These are phyloP conservation scores for Siphonodentalium dalli DNA, from an alignment of 2,888 invertebrate genomes.

Conservation along the genomic window DNA sequence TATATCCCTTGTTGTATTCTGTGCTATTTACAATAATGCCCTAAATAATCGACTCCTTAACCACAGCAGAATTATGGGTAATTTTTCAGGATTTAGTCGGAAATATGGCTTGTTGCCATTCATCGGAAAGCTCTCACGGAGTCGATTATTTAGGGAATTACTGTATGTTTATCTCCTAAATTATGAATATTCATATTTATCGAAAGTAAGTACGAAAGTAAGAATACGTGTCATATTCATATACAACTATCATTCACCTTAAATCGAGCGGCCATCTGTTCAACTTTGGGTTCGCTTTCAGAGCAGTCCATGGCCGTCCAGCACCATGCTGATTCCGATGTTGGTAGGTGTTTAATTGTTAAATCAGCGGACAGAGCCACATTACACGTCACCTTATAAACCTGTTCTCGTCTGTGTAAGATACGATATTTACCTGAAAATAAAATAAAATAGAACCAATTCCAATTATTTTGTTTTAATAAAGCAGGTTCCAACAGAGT, in stretches of 20 bases:
- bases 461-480: background rate
- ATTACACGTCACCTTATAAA: slow-evolving; percentile 83
- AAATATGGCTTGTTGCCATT: no score
- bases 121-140: no score
- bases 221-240: no score
- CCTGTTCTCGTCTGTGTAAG: slow-evolving; percentile 60
- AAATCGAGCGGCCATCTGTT: slow-evolving; percentile 59
- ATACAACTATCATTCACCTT: slow-evolving; percentile 56
- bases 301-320: slow-evolving; percentile 88
- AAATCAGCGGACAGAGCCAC: slow-evolving; percentile 80
- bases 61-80: no score
- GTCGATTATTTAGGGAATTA: no score
- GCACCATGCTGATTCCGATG: slow-evolving; percentile 74
- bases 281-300: slow-evolving; percentile 70
- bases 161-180: no score
- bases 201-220: no score
- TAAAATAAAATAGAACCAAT: background rate
- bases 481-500: background rate
- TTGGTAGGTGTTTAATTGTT: slow-evolving; percentile 78
- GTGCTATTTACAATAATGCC: no score
- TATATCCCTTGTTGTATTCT: no score
- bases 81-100: no score
- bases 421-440: slow-evolving; percentile 67
- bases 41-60: no score
- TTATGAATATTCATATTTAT: no score